Percentiles rank a stretch among this genome's conserved stretches.
Evolutionary conservation across 37 sponge, comb jelly and placozoan species (phyloP).

Genomic region (Tethya wilhelma): DNA sequence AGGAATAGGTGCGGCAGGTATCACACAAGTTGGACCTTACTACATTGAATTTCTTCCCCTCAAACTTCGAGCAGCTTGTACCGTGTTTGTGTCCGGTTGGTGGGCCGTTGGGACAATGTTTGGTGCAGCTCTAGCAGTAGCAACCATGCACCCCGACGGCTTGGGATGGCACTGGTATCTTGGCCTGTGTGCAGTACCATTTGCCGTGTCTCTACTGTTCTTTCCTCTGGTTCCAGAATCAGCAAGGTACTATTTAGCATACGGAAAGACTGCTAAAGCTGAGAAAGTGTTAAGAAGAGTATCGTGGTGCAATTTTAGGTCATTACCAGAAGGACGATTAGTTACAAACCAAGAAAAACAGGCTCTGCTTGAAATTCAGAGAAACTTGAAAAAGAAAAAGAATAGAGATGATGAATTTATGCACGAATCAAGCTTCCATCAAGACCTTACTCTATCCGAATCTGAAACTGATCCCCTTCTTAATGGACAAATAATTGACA

Average conservation of each 20-base stretch:
- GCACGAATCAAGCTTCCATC: too few species aligned
- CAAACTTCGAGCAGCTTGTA: constrained; percentile 31
- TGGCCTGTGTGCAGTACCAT: constrained; percentile 51
- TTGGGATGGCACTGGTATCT: constrained; percentile 62
- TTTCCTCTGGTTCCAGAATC: constrained; percentile 74
- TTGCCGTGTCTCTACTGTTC: constrained; percentile 32
- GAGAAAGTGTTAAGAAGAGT: constrained; percentile 44
- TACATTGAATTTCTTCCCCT: constrained; percentile 68
- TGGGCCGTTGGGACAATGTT: constrained; percentile 64
- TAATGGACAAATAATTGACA: too few species aligned
- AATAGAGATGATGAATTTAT: neutral
- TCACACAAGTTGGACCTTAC: constrained; percentile 44
- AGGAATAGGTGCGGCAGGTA: constrained; percentile 52
- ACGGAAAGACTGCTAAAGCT: constrained; percentile 51
- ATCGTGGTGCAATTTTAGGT: constrained; percentile 57
- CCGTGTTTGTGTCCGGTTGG: constrained; percentile 1
- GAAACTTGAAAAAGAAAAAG: neutral
- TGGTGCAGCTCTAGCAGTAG: constrained; percentile 54
- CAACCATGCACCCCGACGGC: constrained; percentile 25
- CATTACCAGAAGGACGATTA: constrained; percentile 21
- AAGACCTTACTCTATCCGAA: too few species aligned
- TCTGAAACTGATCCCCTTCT: too few species aligned
- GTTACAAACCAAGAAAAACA: constrained; percentile 56
- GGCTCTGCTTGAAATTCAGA: too few species aligned
- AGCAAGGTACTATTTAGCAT: constrained; percentile 60